Conservation (phyloP, 2,113 vertebrate species). For the Phoenicopterus ruber region DNA sequence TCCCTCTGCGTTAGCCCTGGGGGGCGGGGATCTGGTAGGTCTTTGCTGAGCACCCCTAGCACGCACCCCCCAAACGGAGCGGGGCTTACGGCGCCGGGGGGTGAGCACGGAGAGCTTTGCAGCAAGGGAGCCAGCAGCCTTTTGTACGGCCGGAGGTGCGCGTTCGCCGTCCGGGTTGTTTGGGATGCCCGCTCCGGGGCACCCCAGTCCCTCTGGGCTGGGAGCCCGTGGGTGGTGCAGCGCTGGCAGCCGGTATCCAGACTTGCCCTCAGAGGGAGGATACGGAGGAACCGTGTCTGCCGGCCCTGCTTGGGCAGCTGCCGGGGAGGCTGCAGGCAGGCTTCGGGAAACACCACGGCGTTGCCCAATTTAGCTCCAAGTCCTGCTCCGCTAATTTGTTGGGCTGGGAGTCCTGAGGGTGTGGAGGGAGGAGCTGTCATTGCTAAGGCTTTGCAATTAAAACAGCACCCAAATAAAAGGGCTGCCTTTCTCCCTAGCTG, state of each 20-base stretch:
- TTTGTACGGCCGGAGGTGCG: rapidly evolving
- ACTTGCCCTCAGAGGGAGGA: not conserved
- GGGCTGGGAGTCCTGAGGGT: not conserved
- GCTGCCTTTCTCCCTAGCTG: not conserved
- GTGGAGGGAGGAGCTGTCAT: not conserved
- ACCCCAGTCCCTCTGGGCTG: not conserved
- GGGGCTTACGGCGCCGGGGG: rapidly evolving
- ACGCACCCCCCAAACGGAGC: rapidly evolving
- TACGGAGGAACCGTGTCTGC: not conserved
- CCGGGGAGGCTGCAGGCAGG: not conserved
- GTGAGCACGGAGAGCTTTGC: not conserved
- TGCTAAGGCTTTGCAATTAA: not conserved
- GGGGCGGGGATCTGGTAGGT: rapidly evolving
- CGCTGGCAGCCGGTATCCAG: rapidly evolving
- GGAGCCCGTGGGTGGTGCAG: not conserved
- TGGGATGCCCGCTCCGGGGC: not conserved
- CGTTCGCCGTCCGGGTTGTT: rapidly evolving
- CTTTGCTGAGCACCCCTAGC: not conserved
- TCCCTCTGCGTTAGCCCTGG: not conserved
- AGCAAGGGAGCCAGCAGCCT: not conserved
- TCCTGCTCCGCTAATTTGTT: not conserved
- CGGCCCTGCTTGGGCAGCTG: not conserved
- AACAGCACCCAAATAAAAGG: not conserved
- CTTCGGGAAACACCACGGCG: rapidly evolving
- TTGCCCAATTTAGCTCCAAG: not conserved